Conservation (phyloP, 2,888 invertebrate species). For the Acanthopleura granulata region DNA sequence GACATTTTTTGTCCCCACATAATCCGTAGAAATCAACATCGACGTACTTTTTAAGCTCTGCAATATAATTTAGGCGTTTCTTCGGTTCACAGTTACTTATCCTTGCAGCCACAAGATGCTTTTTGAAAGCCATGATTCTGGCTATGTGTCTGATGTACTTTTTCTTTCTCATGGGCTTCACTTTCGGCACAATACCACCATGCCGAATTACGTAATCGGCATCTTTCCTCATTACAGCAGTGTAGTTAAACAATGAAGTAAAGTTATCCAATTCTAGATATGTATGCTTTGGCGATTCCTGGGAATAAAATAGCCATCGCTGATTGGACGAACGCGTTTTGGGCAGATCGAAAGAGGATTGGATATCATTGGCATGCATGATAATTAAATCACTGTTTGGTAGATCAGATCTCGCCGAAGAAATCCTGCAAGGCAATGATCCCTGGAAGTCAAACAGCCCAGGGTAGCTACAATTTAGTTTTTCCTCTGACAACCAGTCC, state of each 20-base stretch:
- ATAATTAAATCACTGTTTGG: neutral
- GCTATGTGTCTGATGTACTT: neutral
- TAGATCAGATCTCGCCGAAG: neutral
- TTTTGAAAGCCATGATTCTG: neutral
- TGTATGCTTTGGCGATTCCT: constrained; percentile 17
- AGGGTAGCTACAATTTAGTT: neutral
- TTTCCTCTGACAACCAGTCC: neutral
- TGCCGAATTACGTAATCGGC: constrained; percentile 3
- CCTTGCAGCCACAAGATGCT: neutral
- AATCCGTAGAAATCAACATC: constrained; percentile 13
- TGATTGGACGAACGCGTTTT: neutral
- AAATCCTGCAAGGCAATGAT: neutral
- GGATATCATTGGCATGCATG: neutral
- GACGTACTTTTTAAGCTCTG: constrained; percentile 7
- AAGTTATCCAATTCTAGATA: constrained; percentile 9
- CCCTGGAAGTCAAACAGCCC: neutral
- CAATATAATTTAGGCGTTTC: constrained; percentile 3
- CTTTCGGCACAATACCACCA: neutral
- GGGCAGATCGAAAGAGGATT: neutral
- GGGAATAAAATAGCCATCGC: constrained; percentile 3
- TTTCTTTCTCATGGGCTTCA: constrained; percentile 1
- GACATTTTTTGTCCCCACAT: constrained; percentile 15
- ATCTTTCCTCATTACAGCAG: neutral
- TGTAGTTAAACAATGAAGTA: neutral
- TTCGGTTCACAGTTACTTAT: constrained; percentile 15